Conservation (phyloP, 2,113 vertebrate genomes). For the Cavia aperea region DNA sequence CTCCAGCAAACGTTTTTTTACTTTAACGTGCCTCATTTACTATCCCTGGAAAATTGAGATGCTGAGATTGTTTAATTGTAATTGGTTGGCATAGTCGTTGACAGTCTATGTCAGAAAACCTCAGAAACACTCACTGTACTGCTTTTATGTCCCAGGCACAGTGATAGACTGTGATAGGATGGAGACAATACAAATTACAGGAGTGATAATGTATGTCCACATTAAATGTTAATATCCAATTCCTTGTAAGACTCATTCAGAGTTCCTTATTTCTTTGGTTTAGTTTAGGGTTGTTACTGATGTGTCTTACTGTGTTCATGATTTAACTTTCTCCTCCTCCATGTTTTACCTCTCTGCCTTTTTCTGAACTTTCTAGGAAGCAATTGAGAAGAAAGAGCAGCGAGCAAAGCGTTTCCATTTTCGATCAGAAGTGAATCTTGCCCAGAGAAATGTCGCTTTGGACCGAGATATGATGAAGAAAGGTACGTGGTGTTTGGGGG, state of each 20-base stretch:
- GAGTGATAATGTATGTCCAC: background rate
- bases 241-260: slow-evolving; percentile 1
- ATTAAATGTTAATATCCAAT: background rate
- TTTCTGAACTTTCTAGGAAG: slow-evolving; percentile 81
- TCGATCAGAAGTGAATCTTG: slow-evolving; percentile 82
- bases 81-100: background rate
- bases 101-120: slow-evolving; percentile 23
- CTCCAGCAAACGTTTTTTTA: background rate
- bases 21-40: background rate
- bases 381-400: slow-evolving; percentile 95
- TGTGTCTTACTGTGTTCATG: background rate
- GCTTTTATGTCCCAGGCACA: background rate
- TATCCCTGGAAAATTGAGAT: slow-evolving; percentile 17
- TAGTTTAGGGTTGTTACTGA: slow-evolving; percentile 15
- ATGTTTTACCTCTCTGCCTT: slow-evolving; percentile 31
- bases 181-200: background rate
- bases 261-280: slow-evolving; percentile 22
- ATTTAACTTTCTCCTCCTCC: background rate
- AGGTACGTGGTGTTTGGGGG: slow-evolving; percentile 73
- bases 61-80: slow-evolving; percentile 23
- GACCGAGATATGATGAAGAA: slow-evolving; percentile 92
- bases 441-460: slow-evolving; percentile 86
- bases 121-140: background rate
- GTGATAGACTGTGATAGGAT: background rate
- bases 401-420: slow-evolving; percentile 95